These are phyloP conservation scores for Dendrolimus pini DNA, from an alignment of 2,888 invertebrate genomes.

Conservation along the genomic window DNA sequence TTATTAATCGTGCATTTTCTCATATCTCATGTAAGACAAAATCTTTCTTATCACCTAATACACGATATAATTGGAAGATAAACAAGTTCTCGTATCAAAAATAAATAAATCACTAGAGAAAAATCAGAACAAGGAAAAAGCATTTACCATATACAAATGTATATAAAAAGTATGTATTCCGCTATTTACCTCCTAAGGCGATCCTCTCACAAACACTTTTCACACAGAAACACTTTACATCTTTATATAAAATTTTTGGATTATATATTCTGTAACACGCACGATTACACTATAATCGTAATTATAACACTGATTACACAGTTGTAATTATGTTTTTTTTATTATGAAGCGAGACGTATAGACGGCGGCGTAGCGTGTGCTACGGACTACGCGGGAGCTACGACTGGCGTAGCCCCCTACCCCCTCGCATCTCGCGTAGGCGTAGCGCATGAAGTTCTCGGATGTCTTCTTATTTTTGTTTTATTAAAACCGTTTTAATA, in stretches of 20 bases:
- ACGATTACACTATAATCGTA: slow-evolving; percentile 19
- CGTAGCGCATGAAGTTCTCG: slow-evolving; percentile 22
- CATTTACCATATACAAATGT: slow-evolving; percentile 5
- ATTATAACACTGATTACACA: slow-evolving; percentile 21
- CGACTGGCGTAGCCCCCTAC: slow-evolving; percentile 64
- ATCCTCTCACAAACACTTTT: slow-evolving; percentile 3
- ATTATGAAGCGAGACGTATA: slow-evolving; percentile 11
- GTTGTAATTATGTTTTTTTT: slow-evolving; percentile 20
- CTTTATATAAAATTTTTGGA: slow-evolving; percentile 3
- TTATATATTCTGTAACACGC: slow-evolving; percentile 8
- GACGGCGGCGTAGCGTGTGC: slow-evolving; percentile 51
- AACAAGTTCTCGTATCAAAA: not conserved
- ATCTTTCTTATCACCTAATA: too few species aligned
- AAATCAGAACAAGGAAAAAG: slow-evolving; percentile 1
- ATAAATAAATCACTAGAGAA: not conserved
- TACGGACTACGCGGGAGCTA: slow-evolving; percentile 58
- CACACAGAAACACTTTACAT: slow-evolving; percentile 4
- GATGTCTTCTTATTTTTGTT: slow-evolving; percentile 27
- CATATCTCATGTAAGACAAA: too few species aligned
- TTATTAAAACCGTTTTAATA: slow-evolving; percentile 17
- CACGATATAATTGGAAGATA: too few species aligned
- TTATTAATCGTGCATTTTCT: too few species aligned
- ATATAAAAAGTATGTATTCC: slow-evolving; percentile 4
- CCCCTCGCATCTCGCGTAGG: slow-evolving; percentile 37
- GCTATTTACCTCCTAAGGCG: slow-evolving; percentile 7